phyloP scores from a whole-genome alignment of 1,140 invertebrate genomes.

The Orussus abietinus region DNA sequence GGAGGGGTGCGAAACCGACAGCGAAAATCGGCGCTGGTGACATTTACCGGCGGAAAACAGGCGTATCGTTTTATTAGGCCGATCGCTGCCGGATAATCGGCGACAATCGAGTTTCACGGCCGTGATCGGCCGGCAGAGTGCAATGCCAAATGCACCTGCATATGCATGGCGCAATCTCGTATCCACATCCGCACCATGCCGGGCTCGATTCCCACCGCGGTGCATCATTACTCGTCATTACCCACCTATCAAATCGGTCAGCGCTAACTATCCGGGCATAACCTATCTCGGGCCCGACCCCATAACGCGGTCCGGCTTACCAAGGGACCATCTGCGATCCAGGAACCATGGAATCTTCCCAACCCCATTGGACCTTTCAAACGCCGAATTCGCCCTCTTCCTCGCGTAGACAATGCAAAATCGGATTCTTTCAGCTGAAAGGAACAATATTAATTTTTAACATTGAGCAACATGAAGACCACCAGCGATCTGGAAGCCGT shows the following conservation, averaged over 20 bases:
- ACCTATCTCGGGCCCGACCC: slow-evolving; percentile 11
- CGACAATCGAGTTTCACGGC: slow-evolving; percentile 49
- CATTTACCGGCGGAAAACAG: slow-evolving; percentile 26
- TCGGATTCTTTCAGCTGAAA: no score
- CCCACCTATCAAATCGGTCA: slow-evolving; percentile 49
- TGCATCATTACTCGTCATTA: slow-evolving; percentile 53
- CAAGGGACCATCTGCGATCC: no score
- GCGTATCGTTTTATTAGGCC: slow-evolving; percentile 45
- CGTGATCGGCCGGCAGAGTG: slow-evolving; percentile 38
- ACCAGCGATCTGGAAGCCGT: no score
- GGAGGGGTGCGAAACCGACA: slow-evolving; percentile 9
- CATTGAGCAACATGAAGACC: no score
- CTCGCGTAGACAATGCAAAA: no score
- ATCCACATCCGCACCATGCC: slow-evolving; percentile 31
- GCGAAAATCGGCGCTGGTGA: no score
- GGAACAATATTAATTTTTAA: no score
- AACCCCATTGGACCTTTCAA: no score
- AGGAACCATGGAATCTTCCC: no score
- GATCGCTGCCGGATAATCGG: slow-evolving; percentile 43
- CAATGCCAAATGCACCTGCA: slow-evolving; percentile 46
- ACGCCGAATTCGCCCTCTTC: no score
- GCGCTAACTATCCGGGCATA: slow-evolving; percentile 46
- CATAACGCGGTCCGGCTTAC: slow-evolving; percentile 23
- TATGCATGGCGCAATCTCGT: slow-evolving; percentile 52
- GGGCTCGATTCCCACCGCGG: slow-evolving; percentile 27